Evolutionary conservation across 1,140 invertebrate genomes (phyloP), one percentile per base, ranked within the genome.

Genomic region (Ylistrum balloti): DNA sequence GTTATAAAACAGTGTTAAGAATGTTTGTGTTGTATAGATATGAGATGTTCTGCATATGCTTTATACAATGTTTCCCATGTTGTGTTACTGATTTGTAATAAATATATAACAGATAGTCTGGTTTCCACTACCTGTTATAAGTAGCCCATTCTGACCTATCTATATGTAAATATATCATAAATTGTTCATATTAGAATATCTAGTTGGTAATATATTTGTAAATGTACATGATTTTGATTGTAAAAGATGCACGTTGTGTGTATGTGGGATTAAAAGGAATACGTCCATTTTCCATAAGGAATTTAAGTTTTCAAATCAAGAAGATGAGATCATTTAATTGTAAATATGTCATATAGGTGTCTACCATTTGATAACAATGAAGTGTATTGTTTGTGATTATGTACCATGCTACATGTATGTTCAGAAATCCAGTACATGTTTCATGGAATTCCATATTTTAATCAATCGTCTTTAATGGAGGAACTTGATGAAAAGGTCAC

Each of bases 91-190:
- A 22, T n/a, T 28, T 74, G 17, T 74, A 9, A 74, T 74, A 74
- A 3, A 17, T 74, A 28, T 74, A 74, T 28, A n/a, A 74, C 35
- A 38, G 22, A 28, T 28, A 13, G 3, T 74, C 35, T 5, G 35
- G 22, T 74, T 74, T 74, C n/a, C 56, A 5, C 0, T 11, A 20
- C 13, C 22, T 74, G 56, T 74, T 74, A 74, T 5, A n/a, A 74
- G 56, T 74, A 74, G 56, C 56, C 56, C n/a, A 74, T 28, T n/a
- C 56, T 74, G 56, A 74, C 56, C 56, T 74, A 74, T 74, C 56
- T 74, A 28, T 28, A 74, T 74, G 56, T 74, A 74, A 74, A 74
- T 74, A 74, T 74, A 74, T 74, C 56, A 74, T 74, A n/a, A 28
- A 74, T 5, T 74, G n/a, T 28, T 74, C 0, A 28, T 74, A 74